These are phyloP conservation scores for Eclectus roratus DNA, from an alignment of 2,113 vertebrate genomes.

Conservation along the genomic window DNA sequence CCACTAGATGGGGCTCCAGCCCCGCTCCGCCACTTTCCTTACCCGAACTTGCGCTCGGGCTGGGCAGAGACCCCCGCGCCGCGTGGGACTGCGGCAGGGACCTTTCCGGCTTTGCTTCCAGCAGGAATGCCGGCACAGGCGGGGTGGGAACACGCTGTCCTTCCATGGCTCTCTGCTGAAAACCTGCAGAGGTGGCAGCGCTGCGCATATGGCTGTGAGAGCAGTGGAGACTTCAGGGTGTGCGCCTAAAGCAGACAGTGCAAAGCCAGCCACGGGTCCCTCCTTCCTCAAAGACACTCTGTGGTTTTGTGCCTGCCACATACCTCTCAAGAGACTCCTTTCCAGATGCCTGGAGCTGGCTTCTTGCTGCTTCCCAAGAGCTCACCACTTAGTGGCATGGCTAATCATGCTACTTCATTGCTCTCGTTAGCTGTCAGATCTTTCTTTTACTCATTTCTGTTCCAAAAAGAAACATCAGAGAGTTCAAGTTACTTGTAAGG, in stretches of 20 bases:
- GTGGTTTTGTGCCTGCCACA: accelerated
- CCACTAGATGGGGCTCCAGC: neutral
- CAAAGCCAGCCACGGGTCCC: neutral
- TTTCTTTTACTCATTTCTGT: neutral
- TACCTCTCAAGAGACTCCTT: neutral
- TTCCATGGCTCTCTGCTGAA: neutral
- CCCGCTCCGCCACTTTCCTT: neutral
- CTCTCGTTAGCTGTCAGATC: neutral
- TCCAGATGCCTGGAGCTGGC: neutral
- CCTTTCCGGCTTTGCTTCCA: neutral
- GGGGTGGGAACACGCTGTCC: accelerated
- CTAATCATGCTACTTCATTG: neutral
- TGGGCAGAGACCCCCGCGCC: accelerated
- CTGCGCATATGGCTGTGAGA: neutral
- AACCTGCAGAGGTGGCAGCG: neutral
- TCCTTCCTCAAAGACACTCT: neutral
- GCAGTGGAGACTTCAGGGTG: too few relatives aligned
- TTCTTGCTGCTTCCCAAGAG: neutral
- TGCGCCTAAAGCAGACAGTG: neutral
- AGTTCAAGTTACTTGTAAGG: accelerated
- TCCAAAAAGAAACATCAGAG: accelerated
- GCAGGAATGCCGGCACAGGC: neutral
- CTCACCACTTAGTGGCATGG: neutral
- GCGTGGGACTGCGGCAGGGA: accelerated
- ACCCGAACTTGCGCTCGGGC: neutral